Evolutionary conservation across 2,888 invertebrate genomes (phyloP), one percentile per base, ranked within the genome.

Genomic region (Tetanocera ferruginea): DNA sequence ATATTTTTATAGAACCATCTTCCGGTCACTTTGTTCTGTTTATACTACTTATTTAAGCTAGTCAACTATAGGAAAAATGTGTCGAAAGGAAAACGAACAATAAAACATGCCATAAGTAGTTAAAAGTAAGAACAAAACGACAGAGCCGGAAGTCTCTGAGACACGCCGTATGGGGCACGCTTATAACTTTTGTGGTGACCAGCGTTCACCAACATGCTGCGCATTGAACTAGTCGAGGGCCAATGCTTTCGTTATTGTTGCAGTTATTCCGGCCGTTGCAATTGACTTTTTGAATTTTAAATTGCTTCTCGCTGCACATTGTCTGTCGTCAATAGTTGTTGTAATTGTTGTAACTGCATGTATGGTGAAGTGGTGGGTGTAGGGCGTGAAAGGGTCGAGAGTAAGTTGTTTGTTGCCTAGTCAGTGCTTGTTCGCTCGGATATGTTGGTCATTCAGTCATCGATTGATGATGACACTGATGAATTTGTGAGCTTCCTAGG

Each of bases 401-500:
- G 9, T 6, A 19, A 14, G 19, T 28, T 28, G 25, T 62, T 17
- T 23, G 28, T 31, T 64, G 64, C 28, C 14, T n/a, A 17, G 64
- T 11, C n/a, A 28, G 28, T 28, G 31, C 64, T 25, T 28, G 11
- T n/a, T 64, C 17, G 64, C 66, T 52, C 66, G 19, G 64, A 25
- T 37, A 60, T 66, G 64, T 51, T 66, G 66, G 52, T 66, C 75
- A 43, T 43, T 43, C 11, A 66, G 28, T 66, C 52, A 75, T 75
- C 75, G 75, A 75, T 75, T 75, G 74, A 37, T 62, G 74, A 62
- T 74, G 74, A 62, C 74, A 74, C 74, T 74, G 75, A 64, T 66
- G 75, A 74, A 67, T 67, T 31, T 75, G 75, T 75, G 75, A 37
- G 31, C 67, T 75, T 55, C 73, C 49, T 34, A 62, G 11, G 55